phyloP scores from a whole-genome alignment of 2,888 invertebrate genomes.

The Lasioglossum malachurum region DNA sequence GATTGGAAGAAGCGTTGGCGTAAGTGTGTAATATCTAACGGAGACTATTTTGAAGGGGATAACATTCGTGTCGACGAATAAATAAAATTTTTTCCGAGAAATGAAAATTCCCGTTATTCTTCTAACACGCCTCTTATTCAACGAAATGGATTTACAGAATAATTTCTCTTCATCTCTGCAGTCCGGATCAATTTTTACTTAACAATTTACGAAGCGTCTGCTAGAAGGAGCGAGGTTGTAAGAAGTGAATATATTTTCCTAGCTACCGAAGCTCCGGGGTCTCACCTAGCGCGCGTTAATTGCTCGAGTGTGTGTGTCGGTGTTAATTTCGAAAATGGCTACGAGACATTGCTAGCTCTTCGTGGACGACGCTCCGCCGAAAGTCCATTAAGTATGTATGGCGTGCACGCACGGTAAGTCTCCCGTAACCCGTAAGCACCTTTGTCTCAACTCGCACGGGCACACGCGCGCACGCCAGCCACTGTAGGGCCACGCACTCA shows the following conservation, averaged over 20 bases:
- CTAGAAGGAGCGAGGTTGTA: neutral
- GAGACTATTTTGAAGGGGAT: too few relatives aligned
- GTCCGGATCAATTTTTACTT: neutral
- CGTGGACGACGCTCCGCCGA: slow-evolving; percentile 48
- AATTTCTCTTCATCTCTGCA: too few relatives aligned
- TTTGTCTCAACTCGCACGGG: slow-evolving; percentile 60
- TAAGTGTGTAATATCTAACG: too few relatives aligned
- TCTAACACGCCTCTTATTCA: too few relatives aligned
- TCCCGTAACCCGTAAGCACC: slow-evolving; percentile 64
- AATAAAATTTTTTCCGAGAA: too few relatives aligned
- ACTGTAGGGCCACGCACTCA: neutral
- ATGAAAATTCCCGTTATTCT: too few relatives aligned
- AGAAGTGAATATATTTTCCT: neutral
- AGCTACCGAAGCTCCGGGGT: neutral
- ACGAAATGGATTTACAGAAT: neutral
- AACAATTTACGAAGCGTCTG: neutral
- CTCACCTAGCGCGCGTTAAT: neutral
- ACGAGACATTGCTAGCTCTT: neutral
- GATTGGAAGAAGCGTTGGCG: too few relatives aligned
- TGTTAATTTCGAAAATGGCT: neutral
- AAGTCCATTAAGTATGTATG: slow-evolving; percentile 65
- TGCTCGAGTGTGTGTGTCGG: neutral
- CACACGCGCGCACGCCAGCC: slow-evolving; percentile 12
- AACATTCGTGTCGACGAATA: too few relatives aligned
- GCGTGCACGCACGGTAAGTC: slow-evolving; percentile 61